These are phyloP conservation scores for Tor tambroides DNA, from an alignment of 2,113 vertebrate genomes.

Conservation along the genomic window DNA sequence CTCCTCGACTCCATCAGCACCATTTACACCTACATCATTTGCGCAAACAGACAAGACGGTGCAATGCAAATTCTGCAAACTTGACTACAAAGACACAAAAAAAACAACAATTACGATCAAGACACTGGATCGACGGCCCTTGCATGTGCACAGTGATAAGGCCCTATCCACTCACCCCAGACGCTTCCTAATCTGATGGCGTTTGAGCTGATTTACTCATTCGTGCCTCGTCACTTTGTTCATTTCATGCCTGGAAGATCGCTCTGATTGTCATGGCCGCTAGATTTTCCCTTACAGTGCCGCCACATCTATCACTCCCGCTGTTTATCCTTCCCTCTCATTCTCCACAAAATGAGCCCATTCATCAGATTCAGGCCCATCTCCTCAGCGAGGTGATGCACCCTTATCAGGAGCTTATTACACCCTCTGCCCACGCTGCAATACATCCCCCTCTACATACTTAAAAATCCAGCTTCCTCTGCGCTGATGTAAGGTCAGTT, in stretches of 20 bases:
- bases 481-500: not conserved
- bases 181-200: slow-evolving; percentile 27
- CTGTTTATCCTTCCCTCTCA: slow-evolving; percentile 65
- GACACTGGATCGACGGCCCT: not conserved
- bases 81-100: not conserved
- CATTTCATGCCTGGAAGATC: slow-evolving; percentile 71
- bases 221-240: slow-evolving; percentile 62
- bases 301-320: slow-evolving; percentile 67
- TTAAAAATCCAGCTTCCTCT: not conserved
- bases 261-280: slow-evolving; percentile 65
- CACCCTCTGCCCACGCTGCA: not conserved
- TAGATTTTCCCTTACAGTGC: slow-evolving; percentile 67
- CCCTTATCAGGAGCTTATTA: slow-evolving; percentile 19
- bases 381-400: slow-evolving; percentile 57
- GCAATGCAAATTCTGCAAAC: not conserved
- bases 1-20: too few species aligned
- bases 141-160: not conserved
- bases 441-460: not conserved
- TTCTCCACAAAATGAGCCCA: slow-evolving; percentile 66
- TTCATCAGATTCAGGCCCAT: slow-evolving; percentile 60
- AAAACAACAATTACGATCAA: not conserved
- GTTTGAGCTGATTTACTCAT: slow-evolving; percentile 59
- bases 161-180: slow-evolving; percentile 13
- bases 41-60: not conserved
- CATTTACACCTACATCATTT: too few species aligned